Evolutionary conservation across 2,113 vertebrate genomes (phyloP), one percentile per base, ranked within the genome.

Genomic region (Lophius piscatorius): DNA sequence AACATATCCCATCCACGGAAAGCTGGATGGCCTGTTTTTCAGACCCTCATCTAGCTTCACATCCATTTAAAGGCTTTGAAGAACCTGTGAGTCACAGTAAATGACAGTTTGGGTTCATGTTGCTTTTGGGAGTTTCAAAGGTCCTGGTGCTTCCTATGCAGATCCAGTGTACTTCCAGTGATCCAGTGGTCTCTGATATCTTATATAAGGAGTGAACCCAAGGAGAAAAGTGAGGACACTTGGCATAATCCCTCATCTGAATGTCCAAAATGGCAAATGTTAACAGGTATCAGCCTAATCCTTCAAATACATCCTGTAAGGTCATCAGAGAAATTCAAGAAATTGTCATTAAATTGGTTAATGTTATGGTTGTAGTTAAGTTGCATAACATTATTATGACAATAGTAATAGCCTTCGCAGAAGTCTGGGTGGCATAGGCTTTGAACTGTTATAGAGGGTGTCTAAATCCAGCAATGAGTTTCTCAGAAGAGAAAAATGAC

Each of bases 401-500:
- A 77, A 74, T 48, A 63, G 42, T 56, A 77, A 74, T 48, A 63
- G 42, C 18, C 26, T 54, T 59, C 36, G 39, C 13, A 1, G 28
- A 46, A 21, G 29, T 11, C 6, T 26, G 40, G 68, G 64, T 41
- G 63, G 63, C 34, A 63, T 35, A 29, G 60, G 38, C 42, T 62
- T 16, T 11, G 54, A 73, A 39, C 54, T 51, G 57, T 47, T 61
- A 9, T 47, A 42, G 29, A 31, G 42, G 51, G 40, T 39, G 34
- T 70, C 67, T 59, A 74, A 75, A 84, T 68, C 47, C 42, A 80
- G 72, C 31, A 47, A 31, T 31, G 51, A 69, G 63, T 61, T 66
- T 63, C 70, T 62, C 58, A 52, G 23, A 45, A 10, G 33, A 61
- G 56, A 74, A 38, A 51, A 60, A 74, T 50, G 63, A 36, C 26